Conservation (phyloP, 2,113 vertebrate species). For the Eubucco bourcierii region DNA sequence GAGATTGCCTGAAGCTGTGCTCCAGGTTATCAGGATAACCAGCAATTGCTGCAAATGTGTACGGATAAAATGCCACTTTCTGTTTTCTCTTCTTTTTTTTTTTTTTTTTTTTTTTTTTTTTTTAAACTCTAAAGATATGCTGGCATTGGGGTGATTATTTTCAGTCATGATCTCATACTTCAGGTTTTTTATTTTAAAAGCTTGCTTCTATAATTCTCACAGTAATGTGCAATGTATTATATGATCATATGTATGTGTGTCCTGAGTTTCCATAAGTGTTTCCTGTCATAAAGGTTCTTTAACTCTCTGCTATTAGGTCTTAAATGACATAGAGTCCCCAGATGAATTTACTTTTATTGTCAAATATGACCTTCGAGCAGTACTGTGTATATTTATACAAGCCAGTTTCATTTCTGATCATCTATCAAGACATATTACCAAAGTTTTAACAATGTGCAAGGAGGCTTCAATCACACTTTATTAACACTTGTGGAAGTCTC, state of each 20-base stretch:
- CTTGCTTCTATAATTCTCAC: not conserved
- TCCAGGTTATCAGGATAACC: not conserved
- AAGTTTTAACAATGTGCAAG: not conserved
- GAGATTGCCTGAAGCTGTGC: not conserved
- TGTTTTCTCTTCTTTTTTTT: not conserved
- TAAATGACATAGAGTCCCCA: not conserved
- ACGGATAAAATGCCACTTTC: not conserved
- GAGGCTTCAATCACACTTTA: not conserved
- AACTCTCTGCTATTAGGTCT: not conserved
- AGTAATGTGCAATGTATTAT: not conserved
- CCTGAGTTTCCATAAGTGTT: not conserved
- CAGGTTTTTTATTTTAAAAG: not conserved
- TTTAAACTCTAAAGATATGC: not conserved
- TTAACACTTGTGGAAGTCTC: slow-evolving; percentile 3
- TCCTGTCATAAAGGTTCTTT: slow-evolving; percentile 3
- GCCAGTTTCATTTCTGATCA: not conserved
- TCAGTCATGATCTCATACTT: not conserved
- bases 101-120: not conserved
- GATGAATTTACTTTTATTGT: slow-evolving; percentile 9
- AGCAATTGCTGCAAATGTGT: not conserved
- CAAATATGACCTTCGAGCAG: not conserved
- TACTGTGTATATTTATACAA: not conserved
- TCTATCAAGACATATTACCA: not conserved
- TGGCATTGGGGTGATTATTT: not conserved
- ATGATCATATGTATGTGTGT: not conserved